phyloP scores from a whole-genome alignment of 2,113 vertebrate genomes.

The Meriones unguiculatus region DNA sequence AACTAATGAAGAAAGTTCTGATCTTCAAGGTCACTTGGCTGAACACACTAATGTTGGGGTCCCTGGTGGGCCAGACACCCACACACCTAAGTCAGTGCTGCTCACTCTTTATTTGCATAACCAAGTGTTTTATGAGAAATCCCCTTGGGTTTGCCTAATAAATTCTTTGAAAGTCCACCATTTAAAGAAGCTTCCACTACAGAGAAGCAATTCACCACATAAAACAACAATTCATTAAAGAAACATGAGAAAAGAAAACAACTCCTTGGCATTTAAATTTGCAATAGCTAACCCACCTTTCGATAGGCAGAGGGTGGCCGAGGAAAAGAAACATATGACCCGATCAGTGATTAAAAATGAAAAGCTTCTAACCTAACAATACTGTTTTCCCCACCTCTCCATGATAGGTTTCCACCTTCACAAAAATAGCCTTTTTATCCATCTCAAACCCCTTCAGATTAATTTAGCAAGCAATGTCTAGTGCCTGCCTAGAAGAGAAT shows the following conservation, averaged over 20 bases:
- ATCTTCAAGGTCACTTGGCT: neutral
- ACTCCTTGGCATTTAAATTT: conserved; percentile 90
- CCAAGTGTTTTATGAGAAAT: conserved; percentile 88
- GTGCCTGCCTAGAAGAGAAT: conserved; percentile 91
- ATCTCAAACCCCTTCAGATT: conserved; percentile 88
- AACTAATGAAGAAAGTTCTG: neutral
- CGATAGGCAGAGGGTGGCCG: conserved; percentile 84
- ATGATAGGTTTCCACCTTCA: conserved; percentile 84
- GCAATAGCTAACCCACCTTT: conserved; percentile 91
- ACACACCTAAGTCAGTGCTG: neutral
- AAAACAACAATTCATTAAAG: conserved; percentile 95
- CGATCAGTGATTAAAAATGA: conserved; percentile 95
- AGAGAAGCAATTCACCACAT: conserved; percentile 89
- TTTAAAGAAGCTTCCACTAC: conserved; percentile 92
- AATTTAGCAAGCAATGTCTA: conserved; percentile 90
- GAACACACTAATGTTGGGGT: neutral
- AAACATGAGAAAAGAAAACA: conserved; percentile 95
- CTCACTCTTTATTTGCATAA: conserved; percentile 85
- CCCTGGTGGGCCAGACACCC: neutral
- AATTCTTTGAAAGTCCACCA: conserved; percentile 87
- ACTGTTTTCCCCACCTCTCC: conserved; percentile 86
- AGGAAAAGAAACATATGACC: conserved; percentile 89
- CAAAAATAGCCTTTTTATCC: conserved; percentile 83
- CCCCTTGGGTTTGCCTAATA: conserved; percentile 86
- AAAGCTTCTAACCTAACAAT: conserved; percentile 91